Conservation (phyloP, 1,140 invertebrate species). For the Bombus consobrinus region DNA sequence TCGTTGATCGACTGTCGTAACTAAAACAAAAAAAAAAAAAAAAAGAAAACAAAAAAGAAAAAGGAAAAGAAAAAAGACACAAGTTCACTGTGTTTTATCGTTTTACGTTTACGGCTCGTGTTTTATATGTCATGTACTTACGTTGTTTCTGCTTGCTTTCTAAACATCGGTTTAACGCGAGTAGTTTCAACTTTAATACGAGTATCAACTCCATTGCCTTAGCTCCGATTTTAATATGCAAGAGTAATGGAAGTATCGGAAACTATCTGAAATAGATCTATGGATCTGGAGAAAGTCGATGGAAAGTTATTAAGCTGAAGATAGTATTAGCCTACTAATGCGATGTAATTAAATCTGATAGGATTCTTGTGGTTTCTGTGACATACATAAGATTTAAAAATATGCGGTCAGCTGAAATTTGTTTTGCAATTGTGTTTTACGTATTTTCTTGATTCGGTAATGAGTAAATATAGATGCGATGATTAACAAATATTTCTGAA, state of each 20-base stretch:
- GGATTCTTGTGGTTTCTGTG: not conserved
- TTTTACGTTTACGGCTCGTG: too few species aligned
- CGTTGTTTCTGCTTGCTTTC: not conserved
- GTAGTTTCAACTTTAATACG: not conserved
- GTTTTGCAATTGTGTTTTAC: too few species aligned
- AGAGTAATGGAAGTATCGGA: too few species aligned
- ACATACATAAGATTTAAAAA: not conserved
- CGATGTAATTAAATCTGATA: not conserved
- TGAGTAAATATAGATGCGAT: too few species aligned
- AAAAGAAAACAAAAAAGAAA: rapidly evolving
- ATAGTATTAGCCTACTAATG: not conserved
- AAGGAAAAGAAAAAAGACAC: too few species aligned
- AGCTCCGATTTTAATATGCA: not conserved
- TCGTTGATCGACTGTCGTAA: not conserved
- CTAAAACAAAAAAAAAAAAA: not conserved
- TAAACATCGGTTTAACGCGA: not conserved
- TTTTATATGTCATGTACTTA: too few species aligned
- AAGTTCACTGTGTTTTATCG: too few species aligned
- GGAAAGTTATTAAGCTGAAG: not conserved
- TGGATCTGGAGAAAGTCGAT: not conserved
- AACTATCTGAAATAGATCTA: not conserved
- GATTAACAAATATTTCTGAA: too few species aligned
- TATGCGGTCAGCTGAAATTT: not conserved
- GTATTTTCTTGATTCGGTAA: too few species aligned
- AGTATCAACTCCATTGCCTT: not conserved